These are phyloP conservation scores for Anoura caudifer DNA, from an alignment of 2,113 vertebrate species.

Conservation along the genomic window DNA sequence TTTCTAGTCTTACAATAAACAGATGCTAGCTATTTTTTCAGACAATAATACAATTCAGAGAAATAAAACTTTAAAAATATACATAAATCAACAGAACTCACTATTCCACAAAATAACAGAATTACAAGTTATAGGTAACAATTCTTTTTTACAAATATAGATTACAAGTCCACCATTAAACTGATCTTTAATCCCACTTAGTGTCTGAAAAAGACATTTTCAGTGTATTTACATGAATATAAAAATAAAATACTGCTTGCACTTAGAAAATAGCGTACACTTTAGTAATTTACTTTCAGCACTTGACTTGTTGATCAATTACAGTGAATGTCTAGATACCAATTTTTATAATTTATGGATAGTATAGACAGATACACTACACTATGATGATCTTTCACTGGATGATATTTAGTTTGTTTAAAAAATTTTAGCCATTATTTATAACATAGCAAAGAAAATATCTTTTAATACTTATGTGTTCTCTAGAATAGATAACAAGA, in stretches of 20 bases:
- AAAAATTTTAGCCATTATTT: not conserved
- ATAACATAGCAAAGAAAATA: not conserved
- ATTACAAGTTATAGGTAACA: not conserved
- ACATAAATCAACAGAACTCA: not conserved
- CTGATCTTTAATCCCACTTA: not conserved
- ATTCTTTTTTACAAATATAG: not conserved
- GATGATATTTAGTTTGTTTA: not conserved
- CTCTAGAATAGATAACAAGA: slow-evolving; percentile 1
- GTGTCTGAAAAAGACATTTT: slow-evolving; percentile 32
- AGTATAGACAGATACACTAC: not conserved
- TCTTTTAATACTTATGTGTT: not conserved
- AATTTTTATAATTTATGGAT: slow-evolving; percentile 1
- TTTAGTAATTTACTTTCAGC: not conserved
- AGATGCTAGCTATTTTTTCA: not conserved
- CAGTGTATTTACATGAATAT: not conserved
- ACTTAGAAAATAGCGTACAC: not conserved
- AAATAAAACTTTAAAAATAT: not conserved
- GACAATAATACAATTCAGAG: not conserved
- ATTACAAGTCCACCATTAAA: not conserved
- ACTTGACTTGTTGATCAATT: not conserved
- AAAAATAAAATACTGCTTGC: not conserved
- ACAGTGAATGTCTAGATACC: not conserved
- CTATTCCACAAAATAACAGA: slow-evolving; percentile 2
- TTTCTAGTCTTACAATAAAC: not conserved
- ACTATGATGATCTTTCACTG: not conserved